Evolutionary conservation across 2,797 vertebrate species (phyloP).

Genomic region (Neoniphon sammara): DNA sequence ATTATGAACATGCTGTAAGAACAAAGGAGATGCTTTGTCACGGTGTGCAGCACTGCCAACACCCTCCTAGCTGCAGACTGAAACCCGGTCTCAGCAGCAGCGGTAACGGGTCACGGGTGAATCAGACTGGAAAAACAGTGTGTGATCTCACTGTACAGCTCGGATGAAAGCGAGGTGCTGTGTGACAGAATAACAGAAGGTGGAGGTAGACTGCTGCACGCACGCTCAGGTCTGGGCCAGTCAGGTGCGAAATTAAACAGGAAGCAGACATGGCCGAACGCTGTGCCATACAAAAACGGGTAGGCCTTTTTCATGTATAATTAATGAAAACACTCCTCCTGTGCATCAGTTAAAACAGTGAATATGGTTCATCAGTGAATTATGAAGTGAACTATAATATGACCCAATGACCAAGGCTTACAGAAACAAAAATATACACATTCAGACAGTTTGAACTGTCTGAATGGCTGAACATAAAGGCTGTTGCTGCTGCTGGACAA

Average conservation of each 20-base stretch:
- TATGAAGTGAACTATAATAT: conserved; percentile 20
- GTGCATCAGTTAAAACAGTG: conserved; percentile 39
- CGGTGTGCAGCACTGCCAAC: background rate
- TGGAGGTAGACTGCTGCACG: conserved; percentile 58
- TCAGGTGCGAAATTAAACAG: conserved; percentile 86
- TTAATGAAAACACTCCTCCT: conserved; percentile 65
- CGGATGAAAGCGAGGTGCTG: conserved; percentile 46
- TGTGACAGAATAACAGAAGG: conserved; percentile 66
- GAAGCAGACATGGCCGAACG: conserved; percentile 68
- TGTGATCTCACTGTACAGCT: conserved; percentile 52
- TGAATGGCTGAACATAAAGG: conserved; percentile 1
- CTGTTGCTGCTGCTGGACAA: conserved; percentile 23
- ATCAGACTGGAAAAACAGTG: conserved; percentile 53
- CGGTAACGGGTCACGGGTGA: conserved; percentile 53
- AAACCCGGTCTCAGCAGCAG: conserved; percentile 42
- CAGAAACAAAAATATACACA: conserved; percentile 1
- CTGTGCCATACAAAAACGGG: conserved; percentile 47
- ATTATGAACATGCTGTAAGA: background rate
- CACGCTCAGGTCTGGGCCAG: conserved; percentile 59
- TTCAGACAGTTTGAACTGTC: background rate
- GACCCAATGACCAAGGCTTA: background rate
- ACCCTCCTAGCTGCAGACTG: background rate
- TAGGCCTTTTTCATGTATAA: conserved; percentile 64
- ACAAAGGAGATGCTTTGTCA: conserved; percentile 12
- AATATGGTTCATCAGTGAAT: conserved; percentile 51